Conservation (phyloP, 2,888 invertebrate species). For the Parelbella ahira region DNA sequence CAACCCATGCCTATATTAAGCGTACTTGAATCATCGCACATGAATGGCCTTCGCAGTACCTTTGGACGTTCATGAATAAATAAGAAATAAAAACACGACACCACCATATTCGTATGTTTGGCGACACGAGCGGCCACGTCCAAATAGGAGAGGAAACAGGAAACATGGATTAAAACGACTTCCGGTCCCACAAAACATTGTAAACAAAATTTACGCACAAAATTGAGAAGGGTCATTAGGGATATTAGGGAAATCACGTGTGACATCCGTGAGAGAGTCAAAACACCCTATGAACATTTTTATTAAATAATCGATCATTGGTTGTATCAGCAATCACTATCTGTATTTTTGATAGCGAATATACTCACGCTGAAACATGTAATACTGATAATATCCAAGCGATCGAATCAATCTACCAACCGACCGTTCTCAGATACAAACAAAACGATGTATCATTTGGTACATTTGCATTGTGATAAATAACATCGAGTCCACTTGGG, state of each 20-base stretch:
- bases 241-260: no score
- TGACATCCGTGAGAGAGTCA: no score
- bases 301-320: slow-evolving; percentile 16
- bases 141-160: slow-evolving; percentile 12
- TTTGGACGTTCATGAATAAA: slow-evolving; percentile 10
- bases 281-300: no score
- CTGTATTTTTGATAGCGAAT: slow-evolving; percentile 1
- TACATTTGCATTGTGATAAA: slow-evolving; percentile 17
- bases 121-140: slow-evolving; percentile 1
- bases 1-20: no score
- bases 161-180: slow-evolving; percentile 2
- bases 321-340: slow-evolving; percentile 1
- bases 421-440: background rate
- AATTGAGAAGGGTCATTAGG: no score
- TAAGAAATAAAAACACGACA: slow-evolving; percentile 7
- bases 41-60: slow-evolving; percentile 7
- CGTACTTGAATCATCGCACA: no score
- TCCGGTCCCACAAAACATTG: no score
- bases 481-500: slow-evolving; percentile 10
- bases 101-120: slow-evolving; percentile 10
- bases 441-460: slow-evolving; percentile 1
- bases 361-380: slow-evolving; percentile 5
- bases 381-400: slow-evolving; percentile 3
- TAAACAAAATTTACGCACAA: no score
- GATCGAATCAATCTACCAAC: background rate